phyloP scores from a whole-genome alignment of 2,888 invertebrate species.

The Leuctra nigra region DNA sequence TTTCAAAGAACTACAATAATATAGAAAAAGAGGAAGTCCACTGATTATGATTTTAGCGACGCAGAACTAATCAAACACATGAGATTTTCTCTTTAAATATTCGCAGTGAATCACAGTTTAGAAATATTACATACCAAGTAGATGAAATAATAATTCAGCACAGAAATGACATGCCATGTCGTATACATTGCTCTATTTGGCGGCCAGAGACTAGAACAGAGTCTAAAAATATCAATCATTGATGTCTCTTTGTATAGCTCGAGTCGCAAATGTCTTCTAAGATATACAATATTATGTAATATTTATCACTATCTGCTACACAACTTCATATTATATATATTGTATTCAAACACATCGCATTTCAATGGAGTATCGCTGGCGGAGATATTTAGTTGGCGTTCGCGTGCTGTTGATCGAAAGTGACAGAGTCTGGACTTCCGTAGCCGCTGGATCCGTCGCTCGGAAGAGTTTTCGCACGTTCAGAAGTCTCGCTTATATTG shows the following conservation, averaged over 20 bases:
- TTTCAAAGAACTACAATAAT: not conserved
- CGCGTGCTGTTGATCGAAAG: slow-evolving; percentile 41
- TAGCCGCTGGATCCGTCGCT: slow-evolving; percentile 69
- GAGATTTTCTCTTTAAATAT: not conserved
- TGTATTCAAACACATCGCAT: no score
- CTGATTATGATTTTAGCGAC: slow-evolving; percentile 9
- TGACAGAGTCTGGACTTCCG: slow-evolving; percentile 69
- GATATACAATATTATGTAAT: not conserved
- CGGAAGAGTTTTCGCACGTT: slow-evolving; percentile 16
- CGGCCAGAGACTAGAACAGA: slow-evolving; percentile 3
- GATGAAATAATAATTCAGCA: slow-evolving; percentile 3
- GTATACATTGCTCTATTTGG: slow-evolving; percentile 9
- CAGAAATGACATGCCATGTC: slow-evolving; percentile 12
- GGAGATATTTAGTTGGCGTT: slow-evolving; percentile 1
- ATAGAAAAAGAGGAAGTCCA: slow-evolving; percentile 23
- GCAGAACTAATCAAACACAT: not conserved
- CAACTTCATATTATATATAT: no score
- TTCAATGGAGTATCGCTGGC: no score
- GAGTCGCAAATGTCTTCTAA: not conserved
- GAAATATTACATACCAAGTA: slow-evolving; percentile 3
- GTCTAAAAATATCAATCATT: slow-evolving; percentile 7
- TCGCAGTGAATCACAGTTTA: slow-evolving; percentile 9
- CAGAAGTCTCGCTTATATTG: slow-evolving; percentile 36
- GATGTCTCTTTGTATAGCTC: not conserved
- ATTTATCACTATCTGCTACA: slow-evolving; percentile 7